Evolutionary conservation across 2,797 vertebrate genomes (phyloP).

Genomic region (Furcifer pardalis): DNA sequence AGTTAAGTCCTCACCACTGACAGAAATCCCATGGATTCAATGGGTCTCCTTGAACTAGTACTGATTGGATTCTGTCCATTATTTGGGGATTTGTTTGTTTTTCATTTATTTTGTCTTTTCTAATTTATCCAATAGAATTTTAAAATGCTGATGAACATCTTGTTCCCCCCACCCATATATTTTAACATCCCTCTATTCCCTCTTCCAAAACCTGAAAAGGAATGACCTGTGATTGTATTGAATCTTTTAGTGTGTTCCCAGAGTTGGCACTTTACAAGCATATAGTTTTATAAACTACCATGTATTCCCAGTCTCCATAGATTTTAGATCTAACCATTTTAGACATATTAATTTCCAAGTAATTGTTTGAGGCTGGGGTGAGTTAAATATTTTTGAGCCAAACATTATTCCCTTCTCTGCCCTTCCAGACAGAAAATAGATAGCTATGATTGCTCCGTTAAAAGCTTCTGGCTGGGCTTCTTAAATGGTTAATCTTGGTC

Average conservation of each 20-base stretch:
- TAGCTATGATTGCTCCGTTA: constrained; percentile 59
- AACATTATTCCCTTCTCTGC: not conserved
- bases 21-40: not conserved
- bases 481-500: constrained; percentile 68
- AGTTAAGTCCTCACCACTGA: not conserved
- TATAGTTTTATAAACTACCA: not conserved
- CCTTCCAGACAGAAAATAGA: constrained; percentile 45
- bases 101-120: too few relatives aligned
- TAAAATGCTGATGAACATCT: too few relatives aligned
- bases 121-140: too few relatives aligned
- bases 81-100: not conserved
- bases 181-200: too few relatives aligned
- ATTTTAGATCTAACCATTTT: not conserved
- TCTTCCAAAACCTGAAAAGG: not conserved
- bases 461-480: constrained; percentile 57
- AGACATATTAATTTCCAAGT: not conserved
- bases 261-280: not conserved
- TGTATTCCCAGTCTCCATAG: not conserved
- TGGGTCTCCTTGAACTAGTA: not conserved
- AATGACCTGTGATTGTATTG: not conserved
- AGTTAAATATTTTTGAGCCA: constrained; percentile 3
- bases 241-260: not conserved
- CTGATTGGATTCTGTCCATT: not conserved
- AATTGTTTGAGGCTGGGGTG: not conserved
- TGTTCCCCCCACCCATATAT: too few relatives aligned